Evolutionary conservation across 2,888 invertebrate genomes (phyloP).

Genomic region (Drosophila limbata): DNA sequence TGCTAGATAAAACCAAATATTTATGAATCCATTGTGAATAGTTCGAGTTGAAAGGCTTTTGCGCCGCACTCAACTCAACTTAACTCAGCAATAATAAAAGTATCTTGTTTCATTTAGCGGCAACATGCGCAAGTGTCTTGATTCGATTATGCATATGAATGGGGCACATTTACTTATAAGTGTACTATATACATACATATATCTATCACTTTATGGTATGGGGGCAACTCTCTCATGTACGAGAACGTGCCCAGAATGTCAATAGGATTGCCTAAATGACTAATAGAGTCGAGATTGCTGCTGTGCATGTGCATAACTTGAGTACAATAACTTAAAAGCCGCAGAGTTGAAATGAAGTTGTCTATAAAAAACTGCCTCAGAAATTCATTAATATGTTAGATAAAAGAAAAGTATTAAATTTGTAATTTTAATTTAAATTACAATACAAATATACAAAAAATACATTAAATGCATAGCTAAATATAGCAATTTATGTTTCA

Average conservation of each 20-base stretch:
- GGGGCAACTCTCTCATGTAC: slow-evolving; percentile 23
- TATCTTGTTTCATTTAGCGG: slow-evolving; percentile 32
- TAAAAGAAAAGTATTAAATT: not conserved
- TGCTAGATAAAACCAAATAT: slow-evolving; percentile 56
- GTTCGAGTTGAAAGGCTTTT: slow-evolving; percentile 53
- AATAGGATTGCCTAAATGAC: slow-evolving; percentile 37
- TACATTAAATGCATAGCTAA: no score
- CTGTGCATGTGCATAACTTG: slow-evolving; percentile 30
- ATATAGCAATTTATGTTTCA: not conserved
- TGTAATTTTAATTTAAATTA: no score
- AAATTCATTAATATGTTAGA: not conserved
- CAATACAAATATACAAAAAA: no score
- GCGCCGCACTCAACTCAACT: slow-evolving; percentile 25
- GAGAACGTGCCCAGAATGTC: slow-evolving; percentile 42
- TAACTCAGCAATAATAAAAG: no score
- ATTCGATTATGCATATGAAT: slow-evolving; percentile 58
- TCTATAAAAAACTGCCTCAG: not conserved
- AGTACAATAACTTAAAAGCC: slow-evolving; percentile 10
- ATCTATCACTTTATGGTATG: slow-evolving; percentile 23
- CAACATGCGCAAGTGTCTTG: slow-evolving; percentile 28
- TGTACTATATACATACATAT: not conserved
- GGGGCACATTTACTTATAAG: slow-evolving; percentile 32
- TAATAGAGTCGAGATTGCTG: slow-evolving; percentile 31
- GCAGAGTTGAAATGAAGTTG: slow-evolving; percentile 12
- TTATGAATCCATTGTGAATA: slow-evolving; percentile 63